Evolutionary conservation across 1,140 invertebrate species (phyloP).

Genomic region (Eriocheir sinensis): DNA sequence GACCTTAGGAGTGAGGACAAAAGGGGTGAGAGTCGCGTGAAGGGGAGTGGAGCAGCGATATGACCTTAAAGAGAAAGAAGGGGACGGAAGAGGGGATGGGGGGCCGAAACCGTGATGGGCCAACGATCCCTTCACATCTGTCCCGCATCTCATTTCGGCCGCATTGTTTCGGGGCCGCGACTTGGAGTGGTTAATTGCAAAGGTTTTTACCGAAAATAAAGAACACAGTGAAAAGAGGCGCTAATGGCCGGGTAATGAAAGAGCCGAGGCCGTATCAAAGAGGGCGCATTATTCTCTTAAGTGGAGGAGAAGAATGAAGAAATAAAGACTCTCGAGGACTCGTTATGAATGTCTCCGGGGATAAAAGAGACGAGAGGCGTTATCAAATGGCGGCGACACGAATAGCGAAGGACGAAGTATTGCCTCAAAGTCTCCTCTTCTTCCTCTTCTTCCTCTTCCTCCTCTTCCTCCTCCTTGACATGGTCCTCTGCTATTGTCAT

Average conservation of each 20-base stretch:
- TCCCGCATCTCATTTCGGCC: slow-evolving; percentile 70
- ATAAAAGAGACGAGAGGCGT: slow-evolving; percentile 63
- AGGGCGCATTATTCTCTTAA: slow-evolving; percentile 70
- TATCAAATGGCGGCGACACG: slow-evolving; percentile 42
- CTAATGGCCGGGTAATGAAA: slow-evolving; percentile 74
- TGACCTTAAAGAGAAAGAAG: slow-evolving; percentile 37
- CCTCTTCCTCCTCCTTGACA: no score
- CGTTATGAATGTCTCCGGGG: slow-evolving; percentile 69
- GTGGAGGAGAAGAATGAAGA: slow-evolving; percentile 65
- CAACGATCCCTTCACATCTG: slow-evolving; percentile 67
- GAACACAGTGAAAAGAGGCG: slow-evolving; percentile 74
- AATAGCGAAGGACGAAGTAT: not conserved
- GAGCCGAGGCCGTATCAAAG: slow-evolving; percentile 67
- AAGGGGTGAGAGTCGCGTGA: not conserved
- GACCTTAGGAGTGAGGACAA: not conserved
- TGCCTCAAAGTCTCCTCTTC: not conserved
- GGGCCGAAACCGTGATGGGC: slow-evolving; percentile 52
- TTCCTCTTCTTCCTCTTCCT: not conserved
- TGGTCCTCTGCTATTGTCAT: no score
- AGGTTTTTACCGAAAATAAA: slow-evolving; percentile 75
- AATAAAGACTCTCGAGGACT: slow-evolving; percentile 53
- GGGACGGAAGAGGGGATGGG: not conserved
- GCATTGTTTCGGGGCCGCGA: slow-evolving; percentile 68
- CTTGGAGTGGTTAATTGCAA: slow-evolving; percentile 76
- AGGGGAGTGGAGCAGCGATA: no score